Conservation (phyloP, 2,113 vertebrate species). For the Mola mola region DNA sequence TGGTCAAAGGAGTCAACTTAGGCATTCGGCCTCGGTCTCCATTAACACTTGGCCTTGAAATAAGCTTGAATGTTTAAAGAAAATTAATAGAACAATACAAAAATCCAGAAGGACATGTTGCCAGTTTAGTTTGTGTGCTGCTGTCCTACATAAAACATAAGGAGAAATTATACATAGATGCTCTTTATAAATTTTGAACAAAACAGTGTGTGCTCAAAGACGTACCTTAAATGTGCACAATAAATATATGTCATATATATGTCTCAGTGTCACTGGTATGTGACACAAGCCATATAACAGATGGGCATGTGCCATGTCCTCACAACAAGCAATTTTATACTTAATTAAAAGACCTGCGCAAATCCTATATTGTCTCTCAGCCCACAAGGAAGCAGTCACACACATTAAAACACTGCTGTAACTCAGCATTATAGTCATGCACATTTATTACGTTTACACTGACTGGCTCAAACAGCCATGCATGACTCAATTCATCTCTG, state of each 20-base stretch:
- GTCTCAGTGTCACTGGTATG: not conserved
- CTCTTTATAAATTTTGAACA: not conserved
- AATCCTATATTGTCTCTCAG: conserved; percentile 18
- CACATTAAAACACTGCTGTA: conserved; percentile 71
- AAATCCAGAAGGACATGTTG: conserved; percentile 3
- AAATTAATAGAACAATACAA: conserved; percentile 8
- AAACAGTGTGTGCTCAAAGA: too few species aligned
- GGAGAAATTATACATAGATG: too few species aligned
- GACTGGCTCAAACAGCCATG: conserved; percentile 80
- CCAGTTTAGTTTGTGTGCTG: conserved; percentile 1
- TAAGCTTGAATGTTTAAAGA: not conserved
- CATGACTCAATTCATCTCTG: conserved; percentile 84
- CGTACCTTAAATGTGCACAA: too few species aligned
- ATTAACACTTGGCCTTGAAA: too few species aligned
- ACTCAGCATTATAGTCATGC: conserved; percentile 80
- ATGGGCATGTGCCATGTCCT: not conserved
- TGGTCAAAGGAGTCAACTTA: too few species aligned
- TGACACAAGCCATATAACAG: conserved; percentile 3
- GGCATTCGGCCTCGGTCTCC: not conserved
- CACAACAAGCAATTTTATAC: conserved; percentile 6
- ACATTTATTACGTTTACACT: conserved; percentile 82
- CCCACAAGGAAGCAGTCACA: conserved; percentile 47
- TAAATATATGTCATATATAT: too few species aligned
- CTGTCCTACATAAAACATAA: not conserved
- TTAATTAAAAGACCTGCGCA: conserved; percentile 13